Evolutionary conservation across 2,113 vertebrate species (phyloP), one percentile per base, ranked within the genome.

Genomic region (Ictalurus furcatus): DNA sequence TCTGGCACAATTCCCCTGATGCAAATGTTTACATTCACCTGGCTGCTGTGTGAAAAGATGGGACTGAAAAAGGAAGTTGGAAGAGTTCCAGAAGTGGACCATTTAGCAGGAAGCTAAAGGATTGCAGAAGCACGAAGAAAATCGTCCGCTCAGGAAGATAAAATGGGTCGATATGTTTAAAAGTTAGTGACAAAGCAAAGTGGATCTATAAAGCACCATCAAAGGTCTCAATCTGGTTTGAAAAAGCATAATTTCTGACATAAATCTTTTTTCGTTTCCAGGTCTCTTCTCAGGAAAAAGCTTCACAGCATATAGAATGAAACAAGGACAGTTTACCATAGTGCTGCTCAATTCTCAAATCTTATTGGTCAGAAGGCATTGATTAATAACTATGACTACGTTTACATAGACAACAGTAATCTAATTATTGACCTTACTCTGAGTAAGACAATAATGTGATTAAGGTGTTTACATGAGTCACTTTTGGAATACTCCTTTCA

Each of bases 11-110:
- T 30, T 74, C 56, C n/a, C 48, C 21, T 82, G 61, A 65, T 19
- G 76, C 34, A 78, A 78, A 85, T 91, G 87, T 89, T 88, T 89
- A 83, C 80, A 84, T 63, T 25, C 40, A 73, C 85, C 58, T 82
- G 88, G 89, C 17, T 7, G 5, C 78, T 28, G 52, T 44, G 6
- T 21, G 23, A 63, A 80, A 40, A 65, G 83, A 82, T 56, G 65
- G 44, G 28, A 28, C 4, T 61, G 37, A 80, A 71, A 65, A 87
- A 28, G 14, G 4, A 63, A 48, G 2, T 4, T 48, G 17, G 58
- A 79, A 48, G 56, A 52, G 74, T 28, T 80, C 74, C 74, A 80
- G 74, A 52, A 54, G 16, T 23, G 58, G 28, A 4, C 37, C 54
- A 30, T 48, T 61, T 58, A 40, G 23, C 59, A 84, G 82, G 21